Evolutionary conservation across 2,113 vertebrate genomes (phyloP), one percentile per base, ranked within the genome.

Genomic region (Oreochromis niloticus): DNA sequence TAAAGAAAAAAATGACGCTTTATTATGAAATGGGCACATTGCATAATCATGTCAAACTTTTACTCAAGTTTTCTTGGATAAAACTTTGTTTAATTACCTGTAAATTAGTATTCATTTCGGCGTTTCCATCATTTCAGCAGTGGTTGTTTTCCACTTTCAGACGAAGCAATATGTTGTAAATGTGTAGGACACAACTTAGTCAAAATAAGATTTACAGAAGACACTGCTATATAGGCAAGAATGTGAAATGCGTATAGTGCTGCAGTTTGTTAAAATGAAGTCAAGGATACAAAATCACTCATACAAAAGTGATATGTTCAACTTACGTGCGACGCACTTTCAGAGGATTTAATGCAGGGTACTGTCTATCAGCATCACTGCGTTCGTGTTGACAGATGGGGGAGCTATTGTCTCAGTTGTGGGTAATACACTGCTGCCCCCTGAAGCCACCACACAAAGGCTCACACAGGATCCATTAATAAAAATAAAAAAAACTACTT

Each of bases 331-430:
- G 54, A 19, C 8, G 22, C 32, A 34, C 22, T n/a, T 66, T n/a
- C 4, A 4, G 59, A 56, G 16, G 59, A 17, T 48, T 16, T 6
- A 56, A 19, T 66, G 32, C 80, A 83, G 57, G 48, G 41, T 4
- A 73, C 54, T 68, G 32, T 59, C 14, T 91, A 83, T 55, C 80
- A 79, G 13, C 82, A 78, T 57, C 85, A 92, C 88, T 93, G 59
- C 59, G 4, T 36, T 22, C 12, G 24, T 88, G 36, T 61, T 79
- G 92, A 92, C 96, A 93, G 93, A 93, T 57, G 96, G 90, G 94
- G 95, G 95, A 61, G 96, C 96, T 87, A 87, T 96, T 95, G 95
- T 85, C 88, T 87, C 86, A 85, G 43, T 75, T 86, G 85, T 73
- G 61, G 39, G 32, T 50, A 9, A 46, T 7, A 24, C 48, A 68